These are phyloP conservation scores for Maniola hyperantus DNA, from an alignment of 2,888 invertebrate genomes.

Conservation along the genomic window DNA sequence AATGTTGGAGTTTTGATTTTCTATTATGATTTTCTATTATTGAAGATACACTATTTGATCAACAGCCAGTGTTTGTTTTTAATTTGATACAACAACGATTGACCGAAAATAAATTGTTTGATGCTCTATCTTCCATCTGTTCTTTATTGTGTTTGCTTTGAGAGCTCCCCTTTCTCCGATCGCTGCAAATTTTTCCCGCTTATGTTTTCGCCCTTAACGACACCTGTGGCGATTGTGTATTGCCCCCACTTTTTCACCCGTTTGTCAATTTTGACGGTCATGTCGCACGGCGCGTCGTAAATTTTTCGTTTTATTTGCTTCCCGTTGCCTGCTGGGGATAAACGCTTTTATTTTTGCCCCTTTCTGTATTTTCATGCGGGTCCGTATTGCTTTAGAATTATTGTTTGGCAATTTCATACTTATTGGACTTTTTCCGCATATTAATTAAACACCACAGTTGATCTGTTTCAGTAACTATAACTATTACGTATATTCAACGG, in stretches of 20 bases:
- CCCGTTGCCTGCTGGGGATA: slow-evolving; percentile 41
- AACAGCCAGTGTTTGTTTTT: neutral
- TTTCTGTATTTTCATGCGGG: slow-evolving; percentile 12
- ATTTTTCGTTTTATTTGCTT: slow-evolving; percentile 65
- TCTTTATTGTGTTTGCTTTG: neutral
- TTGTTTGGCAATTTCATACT: neutral
- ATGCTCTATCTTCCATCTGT: neutral
- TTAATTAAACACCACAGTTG: neutral
- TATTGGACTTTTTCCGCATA: neutral
- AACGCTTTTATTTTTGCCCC: slow-evolving; percentile 14
- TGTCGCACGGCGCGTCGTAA: slow-evolving; percentile 57
- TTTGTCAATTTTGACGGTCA: slow-evolving; percentile 59
- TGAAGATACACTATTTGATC: too few relatives aligned
- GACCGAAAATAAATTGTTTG: neutral
- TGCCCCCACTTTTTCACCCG: slow-evolving; percentile 47
- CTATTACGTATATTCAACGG: too few relatives aligned
- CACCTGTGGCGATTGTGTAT: slow-evolving; percentile 55
- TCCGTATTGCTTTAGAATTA: neutral
- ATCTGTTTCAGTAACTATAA: too few relatives aligned
- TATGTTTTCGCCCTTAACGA: slow-evolving; percentile 50
- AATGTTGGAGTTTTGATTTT: too few relatives aligned
- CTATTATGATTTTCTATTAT: too few relatives aligned
- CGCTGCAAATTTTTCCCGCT: slow-evolving; percentile 40
- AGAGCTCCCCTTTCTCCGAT: slow-evolving; percentile 21
- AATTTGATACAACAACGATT: neutral